These are phyloP conservation scores for Ephestia elutella DNA, from an alignment of 1,140 invertebrate genomes.

Conservation along the genomic window DNA sequence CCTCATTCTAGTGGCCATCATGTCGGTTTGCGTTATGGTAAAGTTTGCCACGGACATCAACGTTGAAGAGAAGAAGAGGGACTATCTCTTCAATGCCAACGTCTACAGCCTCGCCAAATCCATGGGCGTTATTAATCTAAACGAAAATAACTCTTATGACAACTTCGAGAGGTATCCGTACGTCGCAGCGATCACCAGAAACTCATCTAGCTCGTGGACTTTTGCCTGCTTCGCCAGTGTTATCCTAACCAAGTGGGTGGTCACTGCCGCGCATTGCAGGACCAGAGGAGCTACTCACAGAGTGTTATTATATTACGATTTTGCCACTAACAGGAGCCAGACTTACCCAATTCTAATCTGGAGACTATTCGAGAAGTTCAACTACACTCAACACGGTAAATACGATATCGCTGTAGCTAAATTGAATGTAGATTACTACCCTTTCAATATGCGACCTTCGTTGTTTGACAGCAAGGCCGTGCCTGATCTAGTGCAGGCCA, in stretches of 20 bases:
- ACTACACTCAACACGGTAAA: constrained; percentile 23
- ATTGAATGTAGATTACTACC: constrained; percentile 36
- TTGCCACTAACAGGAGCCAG: constrained; percentile 34
- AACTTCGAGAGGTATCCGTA: constrained; percentile 41
- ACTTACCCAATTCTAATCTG: constrained; percentile 52
- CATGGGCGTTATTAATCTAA: constrained; percentile 38
- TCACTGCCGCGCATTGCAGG: constrained; percentile 59
- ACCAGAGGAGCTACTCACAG: constrained; percentile 32
- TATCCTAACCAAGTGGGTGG: constrained; percentile 47
- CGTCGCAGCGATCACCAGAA: constrained; percentile 42
- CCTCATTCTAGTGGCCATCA: constrained; percentile 47
- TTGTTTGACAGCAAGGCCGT: constrained; percentile 30
- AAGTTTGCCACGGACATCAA: constrained; percentile 61
- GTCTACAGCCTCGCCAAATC: constrained; percentile 36
- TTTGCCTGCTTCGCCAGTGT: constrained; percentile 57
- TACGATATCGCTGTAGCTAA: constrained; percentile 59
- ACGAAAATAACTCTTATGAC: constrained; percentile 25
- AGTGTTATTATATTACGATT: constrained; percentile 45
- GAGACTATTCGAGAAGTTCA: constrained; percentile 49
- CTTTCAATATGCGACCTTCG: constrained; percentile 29
- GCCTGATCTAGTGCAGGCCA: constrained; percentile 24
- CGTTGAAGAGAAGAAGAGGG: constrained; percentile 47
- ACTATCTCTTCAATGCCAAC: constrained; percentile 21
- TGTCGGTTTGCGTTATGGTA: constrained; percentile 61
- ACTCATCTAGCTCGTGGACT: constrained; percentile 33